Evolutionary conservation across 2,113 vertebrate genomes (phyloP).

Genomic region (Thinocorus orbignyianus): DNA sequence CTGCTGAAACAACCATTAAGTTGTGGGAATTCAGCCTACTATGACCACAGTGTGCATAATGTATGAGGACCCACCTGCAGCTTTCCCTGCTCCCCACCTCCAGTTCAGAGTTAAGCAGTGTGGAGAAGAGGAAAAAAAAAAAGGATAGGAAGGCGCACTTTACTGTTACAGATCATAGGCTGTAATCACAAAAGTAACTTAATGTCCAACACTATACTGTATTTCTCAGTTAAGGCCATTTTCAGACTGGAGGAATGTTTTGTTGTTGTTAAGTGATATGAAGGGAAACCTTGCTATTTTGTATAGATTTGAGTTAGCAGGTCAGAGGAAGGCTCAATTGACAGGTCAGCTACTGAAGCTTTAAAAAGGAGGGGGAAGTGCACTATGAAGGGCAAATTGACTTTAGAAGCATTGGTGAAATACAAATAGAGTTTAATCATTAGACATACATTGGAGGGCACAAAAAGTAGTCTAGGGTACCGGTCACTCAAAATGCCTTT

Average conservation of each 20-base stretch:
- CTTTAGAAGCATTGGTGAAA: slow-evolving; percentile 2
- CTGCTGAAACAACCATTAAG: neutral
- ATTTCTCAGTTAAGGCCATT: neutral
- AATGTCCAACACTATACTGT: neutral
- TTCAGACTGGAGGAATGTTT: neutral
- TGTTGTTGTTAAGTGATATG: neutral
- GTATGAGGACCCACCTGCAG: neutral
- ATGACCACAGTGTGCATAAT: neutral
- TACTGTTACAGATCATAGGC: neutral
- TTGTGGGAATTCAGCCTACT: neutral
- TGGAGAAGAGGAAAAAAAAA: neutral
- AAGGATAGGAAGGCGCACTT: neutral
- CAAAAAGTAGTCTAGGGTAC: neutral
- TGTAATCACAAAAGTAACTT: neutral
- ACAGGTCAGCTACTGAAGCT: neutral
- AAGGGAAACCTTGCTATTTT: neutral
- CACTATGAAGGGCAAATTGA: neutral
- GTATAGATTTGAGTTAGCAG: neutral
- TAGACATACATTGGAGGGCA: neutral
- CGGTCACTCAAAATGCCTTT: neutral
- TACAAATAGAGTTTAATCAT: slow-evolving; percentile 35
- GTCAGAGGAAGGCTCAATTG: neutral
- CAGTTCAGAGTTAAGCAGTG: neutral
- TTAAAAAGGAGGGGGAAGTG: neutral
- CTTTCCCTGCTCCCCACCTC: neutral